A percentile compares a stretch with the other conserved stretches of the same genome.
Evolutionary conservation across 2,888 invertebrate genomes (phyloP).

Genomic region (Erannis defoliaria): DNA sequence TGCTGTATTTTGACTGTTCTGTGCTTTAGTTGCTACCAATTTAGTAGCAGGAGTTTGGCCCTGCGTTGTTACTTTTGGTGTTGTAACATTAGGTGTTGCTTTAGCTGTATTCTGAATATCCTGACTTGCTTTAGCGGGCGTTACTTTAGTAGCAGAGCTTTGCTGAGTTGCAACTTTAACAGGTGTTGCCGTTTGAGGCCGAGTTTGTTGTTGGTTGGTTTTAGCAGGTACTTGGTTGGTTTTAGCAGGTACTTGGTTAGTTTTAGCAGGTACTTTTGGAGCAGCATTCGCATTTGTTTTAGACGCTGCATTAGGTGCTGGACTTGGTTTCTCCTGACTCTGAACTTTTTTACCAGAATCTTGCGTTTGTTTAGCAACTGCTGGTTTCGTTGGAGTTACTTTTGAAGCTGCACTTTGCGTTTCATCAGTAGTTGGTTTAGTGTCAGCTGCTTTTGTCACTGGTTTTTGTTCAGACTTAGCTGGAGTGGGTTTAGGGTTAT

Average conservation of each 20-base stretch:
- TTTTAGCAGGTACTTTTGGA: not conserved
- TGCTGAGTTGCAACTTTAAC: constrained; percentile 4
- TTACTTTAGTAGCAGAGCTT: constrained; percentile 14
- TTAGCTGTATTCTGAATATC: constrained; percentile 2
- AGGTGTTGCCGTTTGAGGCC: not conserved
- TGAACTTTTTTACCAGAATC: not conserved
- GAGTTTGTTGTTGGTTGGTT: not conserved
- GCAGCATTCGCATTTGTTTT: not conserved
- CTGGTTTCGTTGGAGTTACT: not conserved
- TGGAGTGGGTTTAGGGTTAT: constrained; percentile 16
- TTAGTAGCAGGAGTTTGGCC: constrained; percentile 1
- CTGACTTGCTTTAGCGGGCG: constrained; percentile 9
- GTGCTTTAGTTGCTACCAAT: not conserved
- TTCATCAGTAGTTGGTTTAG: constrained; percentile 19
- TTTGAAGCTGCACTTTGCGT: constrained; percentile 6
- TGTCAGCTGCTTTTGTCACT: not conserved
- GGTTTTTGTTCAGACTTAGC: constrained; percentile 6
- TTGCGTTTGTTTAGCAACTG: not conserved
- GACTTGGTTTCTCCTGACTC: not conserved
- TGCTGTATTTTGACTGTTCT: constrained; percentile 15
- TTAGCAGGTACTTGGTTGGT: not conserved
- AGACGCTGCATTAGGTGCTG: not conserved
- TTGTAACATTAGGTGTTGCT: constrained; percentile 18
- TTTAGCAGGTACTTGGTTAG: not conserved
- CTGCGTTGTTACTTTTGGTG: constrained; percentile 10